Base-by-base conservation (phyloP, 2,113 vertebrate species). In the Datnioides undecimradiatus region DNA sequence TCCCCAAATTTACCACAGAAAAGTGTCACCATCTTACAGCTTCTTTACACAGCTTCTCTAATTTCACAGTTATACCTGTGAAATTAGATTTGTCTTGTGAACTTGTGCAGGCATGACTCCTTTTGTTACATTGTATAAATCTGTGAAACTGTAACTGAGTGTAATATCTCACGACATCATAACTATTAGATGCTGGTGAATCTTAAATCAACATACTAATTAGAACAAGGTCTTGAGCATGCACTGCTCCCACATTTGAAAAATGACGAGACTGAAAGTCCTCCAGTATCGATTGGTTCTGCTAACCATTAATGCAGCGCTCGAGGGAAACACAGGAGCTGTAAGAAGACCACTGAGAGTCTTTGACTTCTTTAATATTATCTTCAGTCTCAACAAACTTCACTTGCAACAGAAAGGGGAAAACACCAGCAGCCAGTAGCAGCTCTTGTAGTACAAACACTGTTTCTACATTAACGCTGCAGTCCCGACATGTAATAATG, bases 1-100 rank as follows among this genome's bases (percentile, higher is more conserved):
- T 70, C 78, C 58, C 1, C 25, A 57, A 69, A 65, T 73, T 46
- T 33, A 25, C 34, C 54, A 21, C 51, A 64, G 69, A 66, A 58
- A 38, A 67, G 2, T 49, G 27, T 67, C 54, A 58, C 23, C n/a
- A 12, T 57, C 19, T 52, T n/a, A 25, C 17, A 43, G 29, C 29
- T 57, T 74, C 40, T 36, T 27, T 65, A 55, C 12, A 38, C 52
- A 71, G 58, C 63, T 49, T n/a, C n/a, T n/a, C n/a, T n/a, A n/a
- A n/a, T 27, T 65, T 57, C 12, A 38, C 52, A 71, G 58, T 58
- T 49, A 43, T 9, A 16, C 41, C 43, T 31, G 25, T 49, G 31
- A 74, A 81, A 60, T 60, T 46, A 3, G 33, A 73, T 74, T 54
- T 54, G 13, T 71, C 8, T 21, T 3, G 14, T 55, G 14, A 57